These are phyloP conservation scores for Protaetia brevitarsis DNA, from an alignment of 1,140 invertebrate genomes.

Conservation along the genomic window DNA sequence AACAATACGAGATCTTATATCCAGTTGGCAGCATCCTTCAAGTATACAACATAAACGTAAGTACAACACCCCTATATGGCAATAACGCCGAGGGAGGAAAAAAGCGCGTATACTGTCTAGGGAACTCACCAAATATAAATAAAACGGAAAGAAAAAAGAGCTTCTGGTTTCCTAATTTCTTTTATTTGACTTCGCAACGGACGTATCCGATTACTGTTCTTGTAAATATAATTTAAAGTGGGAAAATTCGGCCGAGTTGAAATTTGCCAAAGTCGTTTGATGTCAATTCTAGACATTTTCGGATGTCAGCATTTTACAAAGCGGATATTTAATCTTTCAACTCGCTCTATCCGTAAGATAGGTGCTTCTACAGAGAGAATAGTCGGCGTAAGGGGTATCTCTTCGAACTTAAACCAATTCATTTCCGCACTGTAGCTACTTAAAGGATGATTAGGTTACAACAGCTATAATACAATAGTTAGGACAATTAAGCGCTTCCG, in stretches of 20 bases:
- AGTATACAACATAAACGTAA: conserved; percentile 70
- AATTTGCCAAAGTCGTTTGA: neutral
- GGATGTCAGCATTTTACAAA: neutral
- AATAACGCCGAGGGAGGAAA: too few relatives aligned
- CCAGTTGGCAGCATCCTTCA: conserved; percentile 75
- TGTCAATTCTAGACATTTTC: neutral
- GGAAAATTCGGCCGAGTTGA: neutral
- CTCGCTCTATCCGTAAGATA: neutral
- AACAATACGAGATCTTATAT: conserved; percentile 77
- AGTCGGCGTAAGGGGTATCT: conserved; percentile 4
- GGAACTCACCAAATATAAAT: too few relatives aligned
- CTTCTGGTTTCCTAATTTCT: too few relatives aligned
- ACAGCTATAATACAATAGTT: neutral
- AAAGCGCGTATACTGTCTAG: too few relatives aligned
- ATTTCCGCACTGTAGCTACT: neutral
- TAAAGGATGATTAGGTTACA: conserved; percentile 11
- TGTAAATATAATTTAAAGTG: neutral
- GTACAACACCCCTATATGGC: too few relatives aligned
- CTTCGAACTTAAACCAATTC: neutral
- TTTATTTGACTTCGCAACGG: too few relatives aligned
- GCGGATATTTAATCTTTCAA: neutral
- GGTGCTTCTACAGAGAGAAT: neutral
- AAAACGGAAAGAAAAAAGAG: too few relatives aligned
- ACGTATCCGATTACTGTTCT: too few relatives aligned
- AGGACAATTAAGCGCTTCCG: neutral